A percentile compares a stretch with the other conserved stretches of the same genome.
Conservation (phyloP, 1,140 invertebrate species). For the Camponotus floridanus region DNA sequence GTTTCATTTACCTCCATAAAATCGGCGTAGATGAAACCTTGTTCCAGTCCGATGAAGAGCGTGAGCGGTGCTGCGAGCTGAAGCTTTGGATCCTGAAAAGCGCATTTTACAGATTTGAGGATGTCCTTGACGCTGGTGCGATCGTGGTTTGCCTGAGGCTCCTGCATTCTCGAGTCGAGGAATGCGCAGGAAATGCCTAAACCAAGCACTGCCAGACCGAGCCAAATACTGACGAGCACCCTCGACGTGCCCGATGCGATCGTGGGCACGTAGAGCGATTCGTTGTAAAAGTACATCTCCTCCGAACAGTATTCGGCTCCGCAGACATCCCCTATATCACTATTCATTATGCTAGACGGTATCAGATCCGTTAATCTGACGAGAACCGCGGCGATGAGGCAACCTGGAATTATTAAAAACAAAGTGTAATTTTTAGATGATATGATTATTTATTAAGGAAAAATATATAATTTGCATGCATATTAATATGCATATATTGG, state of each 20-base stretch:
- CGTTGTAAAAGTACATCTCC: constrained; percentile 79
- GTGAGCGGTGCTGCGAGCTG: constrained; percentile 89
- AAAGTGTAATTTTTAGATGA: background rate
- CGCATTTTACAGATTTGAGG: constrained; percentile 81
- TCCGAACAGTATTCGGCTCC: constrained; percentile 81
- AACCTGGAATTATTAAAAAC: constrained; percentile 71
- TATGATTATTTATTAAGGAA: background rate
- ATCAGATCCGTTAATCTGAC: constrained; percentile 77
- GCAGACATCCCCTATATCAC: constrained; percentile 78
- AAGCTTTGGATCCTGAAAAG: constrained; percentile 86
- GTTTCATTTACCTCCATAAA: constrained; percentile 88
- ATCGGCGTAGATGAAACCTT: constrained; percentile 91
- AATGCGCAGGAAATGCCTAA: constrained; percentile 86
- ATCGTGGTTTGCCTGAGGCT: constrained; percentile 79
- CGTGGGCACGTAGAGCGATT: constrained; percentile 80
- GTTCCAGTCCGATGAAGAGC: constrained; percentile 91
- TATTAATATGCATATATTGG: background rate
- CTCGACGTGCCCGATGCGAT: constrained; percentile 84
- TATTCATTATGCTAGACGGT: constrained; percentile 45
- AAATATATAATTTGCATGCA: background rate
- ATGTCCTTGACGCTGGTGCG: constrained; percentile 71
- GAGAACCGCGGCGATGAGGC: constrained; percentile 79
- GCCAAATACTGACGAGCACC: constrained; percentile 86
- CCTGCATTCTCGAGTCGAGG: constrained; percentile 85
- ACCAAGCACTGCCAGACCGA: constrained; percentile 86